Percentiles rank a stretch among this genome's conserved stretches.
Conservation (phyloP, 2,888 invertebrate genomes). For the Spisula subtruncata region DNA sequence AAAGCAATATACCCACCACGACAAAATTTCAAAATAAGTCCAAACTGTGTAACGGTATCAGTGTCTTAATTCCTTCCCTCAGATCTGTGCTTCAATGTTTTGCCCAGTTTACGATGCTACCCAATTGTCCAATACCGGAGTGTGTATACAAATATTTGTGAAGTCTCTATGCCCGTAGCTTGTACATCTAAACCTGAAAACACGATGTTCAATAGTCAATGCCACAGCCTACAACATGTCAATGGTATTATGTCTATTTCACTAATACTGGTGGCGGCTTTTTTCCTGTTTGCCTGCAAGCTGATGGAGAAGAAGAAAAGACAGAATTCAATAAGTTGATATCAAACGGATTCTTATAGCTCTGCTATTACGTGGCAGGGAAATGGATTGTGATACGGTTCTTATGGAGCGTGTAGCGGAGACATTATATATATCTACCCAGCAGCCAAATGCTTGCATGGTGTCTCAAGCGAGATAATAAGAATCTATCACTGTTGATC, state of each 20-base stretch:
- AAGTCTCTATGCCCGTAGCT: not conserved
- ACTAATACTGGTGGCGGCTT: not conserved
- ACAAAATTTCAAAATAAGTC: not conserved
- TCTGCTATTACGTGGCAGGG: not conserved
- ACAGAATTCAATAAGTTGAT: slow-evolving; percentile 27
- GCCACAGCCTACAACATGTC: not conserved
- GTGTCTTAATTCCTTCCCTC: not conserved
- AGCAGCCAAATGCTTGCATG: not conserved
- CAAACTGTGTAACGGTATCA: too few relatives aligned
- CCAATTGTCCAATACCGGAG: not conserved
- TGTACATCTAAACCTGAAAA: not conserved
- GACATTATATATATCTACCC: slow-evolving; percentile 20
- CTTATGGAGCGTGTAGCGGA: not conserved
- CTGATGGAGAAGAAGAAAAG: not conserved
- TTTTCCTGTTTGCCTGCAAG: not conserved
- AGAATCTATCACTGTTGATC: too few relatives aligned
- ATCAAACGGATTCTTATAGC: not conserved
- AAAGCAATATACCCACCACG: not conserved
- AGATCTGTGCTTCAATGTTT: not conserved
- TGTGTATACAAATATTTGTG: slow-evolving; percentile 2
- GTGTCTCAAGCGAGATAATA: not conserved
- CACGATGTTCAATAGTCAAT: slow-evolving; percentile 8
- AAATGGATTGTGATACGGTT: not conserved
- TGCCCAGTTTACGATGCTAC: not conserved
- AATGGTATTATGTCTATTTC: slow-evolving; percentile 7